Conservation (phyloP, 2,113 vertebrate species). For the Hypanus sabinus region DNA sequence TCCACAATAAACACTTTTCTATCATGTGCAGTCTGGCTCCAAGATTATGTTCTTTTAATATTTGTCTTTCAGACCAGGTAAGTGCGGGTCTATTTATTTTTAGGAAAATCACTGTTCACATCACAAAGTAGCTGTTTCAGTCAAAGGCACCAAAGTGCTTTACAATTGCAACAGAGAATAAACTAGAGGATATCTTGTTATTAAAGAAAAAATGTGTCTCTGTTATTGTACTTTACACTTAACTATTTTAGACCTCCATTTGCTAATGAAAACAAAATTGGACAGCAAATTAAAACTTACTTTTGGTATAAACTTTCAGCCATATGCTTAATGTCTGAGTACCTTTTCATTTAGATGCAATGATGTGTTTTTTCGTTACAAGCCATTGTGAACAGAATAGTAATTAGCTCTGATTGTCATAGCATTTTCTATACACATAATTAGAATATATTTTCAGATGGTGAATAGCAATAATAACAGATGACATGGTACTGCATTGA, state of each 20-base stretch:
- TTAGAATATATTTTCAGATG: background rate
- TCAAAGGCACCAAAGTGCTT: background rate
- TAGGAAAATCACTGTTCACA: background rate
- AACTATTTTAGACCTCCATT: background rate
- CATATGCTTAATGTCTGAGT: background rate
- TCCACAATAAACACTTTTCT: background rate
- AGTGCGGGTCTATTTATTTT: background rate
- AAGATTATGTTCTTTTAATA: background rate
- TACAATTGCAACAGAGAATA: background rate
- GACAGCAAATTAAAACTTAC: background rate
- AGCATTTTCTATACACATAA: background rate
- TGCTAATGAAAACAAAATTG: background rate
- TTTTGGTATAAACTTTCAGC: background rate
- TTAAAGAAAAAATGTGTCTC: background rate
- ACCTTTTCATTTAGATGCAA: background rate
- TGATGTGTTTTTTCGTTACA: background rate
- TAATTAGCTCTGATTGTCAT: background rate
- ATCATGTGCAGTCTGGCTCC: background rate
- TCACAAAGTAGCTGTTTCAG: background rate
- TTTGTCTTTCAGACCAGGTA: background rate
- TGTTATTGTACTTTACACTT: background rate
- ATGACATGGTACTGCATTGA: background rate
- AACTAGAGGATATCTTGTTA: background rate
- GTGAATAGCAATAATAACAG: background rate
- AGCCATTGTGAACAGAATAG: background rate